Percentiles rank a stretch among this genome's conserved stretches.
These are phyloP conservation scores for Platysternon megacephalum DNA, from an alignment of 2,113 vertebrate genomes.

Conservation along the genomic window DNA sequence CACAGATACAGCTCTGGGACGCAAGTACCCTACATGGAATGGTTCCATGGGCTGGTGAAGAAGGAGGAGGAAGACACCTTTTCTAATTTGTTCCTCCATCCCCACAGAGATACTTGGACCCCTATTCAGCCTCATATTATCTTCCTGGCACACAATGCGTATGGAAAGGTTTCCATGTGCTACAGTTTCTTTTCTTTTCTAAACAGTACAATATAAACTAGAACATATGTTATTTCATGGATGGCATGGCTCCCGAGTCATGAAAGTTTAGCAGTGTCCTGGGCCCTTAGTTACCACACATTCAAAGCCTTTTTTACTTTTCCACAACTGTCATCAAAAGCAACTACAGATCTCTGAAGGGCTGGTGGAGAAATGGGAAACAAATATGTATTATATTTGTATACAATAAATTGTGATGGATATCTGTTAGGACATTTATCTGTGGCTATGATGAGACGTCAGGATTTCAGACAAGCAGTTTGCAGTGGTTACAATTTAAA, in stretches of 20 bases:
- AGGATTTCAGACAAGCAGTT: conserved; percentile 29
- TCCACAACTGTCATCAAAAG: conserved; percentile 42
- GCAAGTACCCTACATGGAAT: background rate
- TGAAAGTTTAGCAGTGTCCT: conserved; percentile 42
- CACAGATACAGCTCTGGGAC: background rate
- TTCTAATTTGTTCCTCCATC: background rate
- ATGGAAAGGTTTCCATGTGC: conserved; percentile 58
- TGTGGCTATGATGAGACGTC: conserved; percentile 32
- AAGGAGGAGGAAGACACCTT: background rate
- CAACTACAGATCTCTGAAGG: conserved; percentile 6
- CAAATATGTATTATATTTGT: conserved; percentile 36
- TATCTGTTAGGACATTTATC: conserved; percentile 61
- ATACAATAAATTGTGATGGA: conserved; percentile 55
- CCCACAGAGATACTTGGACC: background rate
- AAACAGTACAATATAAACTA: conserved; percentile 63
- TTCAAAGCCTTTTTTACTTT: conserved; percentile 42
- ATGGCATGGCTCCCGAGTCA: conserved; percentile 63
- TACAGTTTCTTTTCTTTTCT: conserved; percentile 62
- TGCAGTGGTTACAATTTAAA: conserved; percentile 26
- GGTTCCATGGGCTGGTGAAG: background rate
- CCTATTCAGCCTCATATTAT: background rate
- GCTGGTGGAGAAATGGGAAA: background rate
- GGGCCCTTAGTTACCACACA: conserved; percentile 62
- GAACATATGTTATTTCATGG: conserved; percentile 54
- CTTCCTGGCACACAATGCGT: background rate